Evolutionary conservation across 2,797 vertebrate species (phyloP), one percentile per base, ranked within the genome.

Genomic region (Columba guinea): DNA sequence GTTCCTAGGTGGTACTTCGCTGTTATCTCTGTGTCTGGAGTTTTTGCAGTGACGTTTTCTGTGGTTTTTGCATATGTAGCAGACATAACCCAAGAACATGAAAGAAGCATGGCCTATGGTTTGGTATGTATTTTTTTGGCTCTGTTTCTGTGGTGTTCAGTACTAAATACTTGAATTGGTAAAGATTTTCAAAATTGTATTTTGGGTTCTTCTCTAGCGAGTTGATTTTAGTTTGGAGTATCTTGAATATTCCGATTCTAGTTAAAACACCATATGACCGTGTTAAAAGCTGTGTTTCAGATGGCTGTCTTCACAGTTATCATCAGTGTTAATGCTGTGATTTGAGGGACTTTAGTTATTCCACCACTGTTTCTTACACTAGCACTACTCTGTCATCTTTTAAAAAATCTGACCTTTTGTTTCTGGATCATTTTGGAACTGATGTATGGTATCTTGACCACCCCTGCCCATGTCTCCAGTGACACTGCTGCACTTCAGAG

Each of bases 21-120:
- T 13, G 98, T 99, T 71, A 99, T 99, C 95, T 99, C 98, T 1
- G 98, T 99, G 70, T 99, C 98, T 39, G 98, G 98, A 71, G 98
- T 99, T 79, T 99, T 99, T 95, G 98, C 98, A 23, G 98, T 99
- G 87, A 99, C 98, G 0, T 99, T 99, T 96, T 99, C 98, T 8
- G 98, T 99, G 92, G 98, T 99, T 77, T 99, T 99, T 97, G 98
- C 98, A 4, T 99, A 99, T 88, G 98, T 99, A 96, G 98, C 98
- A 52, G 98, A 99, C 94, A 99, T 99, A 98, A 99, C 98, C 17
- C 98, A 99, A 91, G 98, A 99, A 90, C 98, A 99, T 69, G 98
- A 99, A 96, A 98, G 98, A 94, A 99, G 98, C 93, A 99, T 98
- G 98, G 98, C 98, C 44, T 99, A 99, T 76, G 98, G 98, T 71